Percentiles rank a stretch among this genome's conserved stretches.
Conservation (phyloP, 2,797 vertebrate species). For the Coregonus suidteri region DNA sequence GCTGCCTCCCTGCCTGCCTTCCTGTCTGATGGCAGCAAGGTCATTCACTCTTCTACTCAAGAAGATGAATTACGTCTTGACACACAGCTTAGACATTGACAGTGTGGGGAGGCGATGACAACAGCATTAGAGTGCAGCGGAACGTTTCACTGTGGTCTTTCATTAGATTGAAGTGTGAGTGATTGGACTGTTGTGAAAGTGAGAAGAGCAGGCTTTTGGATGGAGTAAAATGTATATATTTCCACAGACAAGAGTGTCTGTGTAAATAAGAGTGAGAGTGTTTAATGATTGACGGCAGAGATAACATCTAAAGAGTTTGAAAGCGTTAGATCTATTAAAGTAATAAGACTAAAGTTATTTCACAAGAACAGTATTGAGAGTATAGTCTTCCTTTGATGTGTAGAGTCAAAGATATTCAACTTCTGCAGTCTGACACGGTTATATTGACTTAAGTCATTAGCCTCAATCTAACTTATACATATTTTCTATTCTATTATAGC, state of each 20-base stretch:
- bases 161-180: conserved; percentile 38
- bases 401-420: conserved; percentile 58
- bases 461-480: neutral
- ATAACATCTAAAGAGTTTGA: conserved; percentile 43
- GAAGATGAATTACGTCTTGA: conserved; percentile 34
- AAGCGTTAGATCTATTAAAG: conserved; percentile 43
- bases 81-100: conserved; percentile 24
- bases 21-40: conserved; percentile 21
- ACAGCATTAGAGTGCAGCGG: conserved; percentile 29
- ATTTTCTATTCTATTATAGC: neutral
- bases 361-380: conserved; percentile 39
- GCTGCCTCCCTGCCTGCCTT: neutral
- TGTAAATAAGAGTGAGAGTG: neutral
- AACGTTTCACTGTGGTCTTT: conserved; percentile 36
- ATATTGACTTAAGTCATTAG: conserved; percentile 54
- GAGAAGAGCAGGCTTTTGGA: conserved; percentile 31
- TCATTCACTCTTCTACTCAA: conserved; percentile 1
- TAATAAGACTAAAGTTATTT: conserved; percentile 52
- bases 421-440: conserved; percentile 57
- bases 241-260: conserved; percentile 12
- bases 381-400: conserved; percentile 53
- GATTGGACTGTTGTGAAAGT: conserved; percentile 26
- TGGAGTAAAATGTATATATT: conserved; percentile 24
- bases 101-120: conserved; percentile 20
- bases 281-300: conserved; percentile 52